Percentiles rank a stretch among this genome's conserved stretches.
Evolutionary conservation across 2,113 vertebrate species (phyloP).

Genomic region (Sinocyclocheilus anshuiensis): DNA sequence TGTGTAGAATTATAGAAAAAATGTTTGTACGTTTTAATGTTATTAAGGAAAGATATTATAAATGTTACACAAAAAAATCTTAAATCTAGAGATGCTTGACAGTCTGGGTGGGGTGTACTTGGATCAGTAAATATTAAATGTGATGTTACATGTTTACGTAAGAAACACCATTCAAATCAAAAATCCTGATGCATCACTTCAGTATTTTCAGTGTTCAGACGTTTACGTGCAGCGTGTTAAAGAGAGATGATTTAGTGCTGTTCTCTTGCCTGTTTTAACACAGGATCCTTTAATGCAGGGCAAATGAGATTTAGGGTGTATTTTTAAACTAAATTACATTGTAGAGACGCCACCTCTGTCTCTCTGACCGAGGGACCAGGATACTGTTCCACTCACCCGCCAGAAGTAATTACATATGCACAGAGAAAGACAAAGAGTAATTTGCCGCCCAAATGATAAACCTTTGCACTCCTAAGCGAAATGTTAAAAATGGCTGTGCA

Average conservation of each 20-base stretch:
- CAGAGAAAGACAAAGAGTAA: slow-evolving; percentile 55
- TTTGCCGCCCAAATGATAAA: not conserved
- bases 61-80: not conserved
- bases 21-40: not conserved
- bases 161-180: too few relatives aligned
- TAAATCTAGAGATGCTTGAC: not conserved
- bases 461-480: not conserved
- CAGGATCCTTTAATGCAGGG: slow-evolving; percentile 92
- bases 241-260: slow-evolving; percentile 82
- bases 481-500: not conserved
- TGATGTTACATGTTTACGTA: not conserved
- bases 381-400: slow-evolving; percentile 80
- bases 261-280: slow-evolving; percentile 85
- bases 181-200: not conserved
- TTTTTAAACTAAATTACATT: slow-evolving; percentile 99
- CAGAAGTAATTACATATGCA: slow-evolving; percentile 72
- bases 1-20: not conserved
- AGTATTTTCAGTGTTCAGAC: not conserved
- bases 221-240: slow-evolving; percentile 61
- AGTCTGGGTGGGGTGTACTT: not conserved
- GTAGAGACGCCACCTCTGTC: slow-evolving; percentile 87
- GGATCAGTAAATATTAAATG: slow-evolving; percentile 67
- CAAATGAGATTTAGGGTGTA: slow-evolving; percentile 96
- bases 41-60: not conserved
- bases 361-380: slow-evolving; percentile 78